phyloP scores from a whole-genome alignment of 2,888 invertebrate genomes.

The Taenaris catops region DNA sequence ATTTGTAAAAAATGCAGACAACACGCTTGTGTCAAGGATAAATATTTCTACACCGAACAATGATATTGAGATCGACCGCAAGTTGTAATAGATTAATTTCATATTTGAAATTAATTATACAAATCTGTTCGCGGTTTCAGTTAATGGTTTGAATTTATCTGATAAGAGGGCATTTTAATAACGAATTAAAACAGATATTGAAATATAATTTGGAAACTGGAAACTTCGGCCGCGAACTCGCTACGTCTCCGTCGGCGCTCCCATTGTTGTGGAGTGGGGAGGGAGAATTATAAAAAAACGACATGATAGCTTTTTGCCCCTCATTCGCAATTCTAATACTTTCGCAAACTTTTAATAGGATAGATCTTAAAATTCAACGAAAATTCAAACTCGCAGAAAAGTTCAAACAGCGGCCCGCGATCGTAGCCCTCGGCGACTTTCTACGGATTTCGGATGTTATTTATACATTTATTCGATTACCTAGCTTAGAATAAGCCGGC shows the following conservation, averaged over 20 bases:
- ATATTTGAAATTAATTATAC: slow-evolving; percentile 34
- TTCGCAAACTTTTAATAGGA: slow-evolving; percentile 77
- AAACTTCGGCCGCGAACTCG: slow-evolving; percentile 39
- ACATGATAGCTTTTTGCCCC: slow-evolving; percentile 72
- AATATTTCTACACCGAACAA: slow-evolving; percentile 8
- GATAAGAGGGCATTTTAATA: slow-evolving; percentile 51
- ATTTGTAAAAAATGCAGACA: slow-evolving; percentile 29
- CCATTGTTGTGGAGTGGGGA: slow-evolving; percentile 40
- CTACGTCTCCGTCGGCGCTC: slow-evolving; percentile 28
- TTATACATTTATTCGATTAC: slow-evolving; percentile 26
- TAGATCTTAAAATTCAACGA: slow-evolving; percentile 72
- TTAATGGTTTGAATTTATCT: slow-evolving; percentile 28
- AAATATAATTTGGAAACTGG: slow-evolving; percentile 42
- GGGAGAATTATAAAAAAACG: slow-evolving; percentile 55
- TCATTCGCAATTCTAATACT: slow-evolving; percentile 77
- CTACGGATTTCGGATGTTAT: slow-evolving; percentile 31
- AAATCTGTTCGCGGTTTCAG: slow-evolving; percentile 7
- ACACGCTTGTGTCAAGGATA: slow-evolving; percentile 12
- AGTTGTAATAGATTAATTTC: slow-evolving; percentile 31
- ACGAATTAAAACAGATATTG: slow-evolving; percentile 52
- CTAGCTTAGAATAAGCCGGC: slow-evolving; percentile 16
- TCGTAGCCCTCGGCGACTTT: slow-evolving; percentile 37
- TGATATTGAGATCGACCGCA: slow-evolving; percentile 2
- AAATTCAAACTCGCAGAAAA: slow-evolving; percentile 57
- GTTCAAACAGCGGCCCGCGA: slow-evolving; percentile 46